These are phyloP conservation scores for Brachionichthys hirsutus DNA, from an alignment of 2,113 vertebrate genomes.

Conservation along the genomic window DNA sequence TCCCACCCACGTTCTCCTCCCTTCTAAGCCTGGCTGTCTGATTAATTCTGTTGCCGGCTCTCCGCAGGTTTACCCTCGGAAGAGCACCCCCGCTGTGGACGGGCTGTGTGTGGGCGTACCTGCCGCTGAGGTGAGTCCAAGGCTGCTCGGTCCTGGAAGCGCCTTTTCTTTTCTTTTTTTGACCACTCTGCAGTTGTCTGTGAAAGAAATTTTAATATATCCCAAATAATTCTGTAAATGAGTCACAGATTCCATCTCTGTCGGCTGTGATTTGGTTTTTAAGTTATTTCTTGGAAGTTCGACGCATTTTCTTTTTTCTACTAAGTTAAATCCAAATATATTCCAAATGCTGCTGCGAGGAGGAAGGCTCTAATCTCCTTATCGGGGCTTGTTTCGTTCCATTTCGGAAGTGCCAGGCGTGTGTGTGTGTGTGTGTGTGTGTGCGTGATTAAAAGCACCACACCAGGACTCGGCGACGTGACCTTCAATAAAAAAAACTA, in stretches of 20 bases:
- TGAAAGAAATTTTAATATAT: too few species aligned
- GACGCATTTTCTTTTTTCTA: neutral
- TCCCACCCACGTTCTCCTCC: constrained; percentile 25
- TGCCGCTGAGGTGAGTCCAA: constrained; percentile 88
- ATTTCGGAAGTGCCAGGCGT: constrained; percentile 31
- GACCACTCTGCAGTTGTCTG: neutral
- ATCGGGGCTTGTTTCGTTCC: constrained; percentile 23
- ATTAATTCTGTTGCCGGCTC: constrained; percentile 64
- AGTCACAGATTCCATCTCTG: neutral
- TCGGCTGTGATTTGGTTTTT: constrained; percentile 6
- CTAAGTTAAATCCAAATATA: constrained; percentile 23
- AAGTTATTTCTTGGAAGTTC: constrained; percentile 20
- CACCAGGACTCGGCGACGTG: constrained; percentile 2
- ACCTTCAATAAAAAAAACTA: constrained; percentile 9
- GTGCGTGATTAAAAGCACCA: neutral
- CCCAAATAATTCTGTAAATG: neutral
- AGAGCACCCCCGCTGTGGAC: constrained; percentile 91
- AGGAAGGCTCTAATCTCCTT: constrained; percentile 37
- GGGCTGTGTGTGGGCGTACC: constrained; percentile 94
- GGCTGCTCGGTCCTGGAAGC: constrained; percentile 29
- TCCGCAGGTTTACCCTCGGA: constrained; percentile 89
- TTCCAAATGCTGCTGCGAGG: constrained; percentile 18
- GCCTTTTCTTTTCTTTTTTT: constrained; percentile 10
- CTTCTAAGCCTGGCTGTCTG: constrained; percentile 39
- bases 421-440: constrained; percentile 3